Evolutionary conservation across 2,888 invertebrate genomes (phyloP), one percentile per base, ranked within the genome.

Genomic region (Chaitophorus viminalis): DNA sequence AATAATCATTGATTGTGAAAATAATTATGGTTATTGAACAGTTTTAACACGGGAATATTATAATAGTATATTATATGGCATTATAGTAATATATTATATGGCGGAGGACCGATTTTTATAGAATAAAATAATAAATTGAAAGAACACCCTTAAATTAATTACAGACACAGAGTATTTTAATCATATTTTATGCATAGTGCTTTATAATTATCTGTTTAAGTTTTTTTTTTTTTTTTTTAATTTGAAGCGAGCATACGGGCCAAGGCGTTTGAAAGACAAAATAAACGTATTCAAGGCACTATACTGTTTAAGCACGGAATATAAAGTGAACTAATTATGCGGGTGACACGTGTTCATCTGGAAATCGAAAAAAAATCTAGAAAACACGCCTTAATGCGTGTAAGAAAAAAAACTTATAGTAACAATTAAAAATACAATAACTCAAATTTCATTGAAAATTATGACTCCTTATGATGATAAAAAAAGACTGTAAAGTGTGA

Each of bases 141-240:
- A 36, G 25, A 18, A 82, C 54, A 74, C 33, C n/a, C 52, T 36
- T 82, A 82, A 36, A 36, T 74, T 36, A 82, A 82, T 74, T 54
- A 82, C 36, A 25, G 18, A 74, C 36, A 82, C 36, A 25, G 18
- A 74, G 25, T 39, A 82, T 74, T 83, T 74, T 74, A 82, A 72
- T 54, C 52, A 74, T 52, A 68, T 54, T 82, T 52, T 29, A 81
- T 14, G 70, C 81, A 9, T 29, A 75, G n/a, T 1, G 36, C 36
- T 70, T 72, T 74, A 74, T 74, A 54, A 83, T 82, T 82, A 82
- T 72, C 33, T 68, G 70, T 33, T n/a, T 60, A 78, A 60, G 52
- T 52, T 33, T 76, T 76, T n/a, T 25, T 31, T 76, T 76, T 60
- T 60, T 60, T 60, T 60, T 25, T 25, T 25, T 6, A 60, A 60